Percentiles rank a stretch among this genome's conserved stretches.
Evolutionary conservation across 1,140 invertebrate species (phyloP).

Genomic region (Hyphantria cunea): DNA sequence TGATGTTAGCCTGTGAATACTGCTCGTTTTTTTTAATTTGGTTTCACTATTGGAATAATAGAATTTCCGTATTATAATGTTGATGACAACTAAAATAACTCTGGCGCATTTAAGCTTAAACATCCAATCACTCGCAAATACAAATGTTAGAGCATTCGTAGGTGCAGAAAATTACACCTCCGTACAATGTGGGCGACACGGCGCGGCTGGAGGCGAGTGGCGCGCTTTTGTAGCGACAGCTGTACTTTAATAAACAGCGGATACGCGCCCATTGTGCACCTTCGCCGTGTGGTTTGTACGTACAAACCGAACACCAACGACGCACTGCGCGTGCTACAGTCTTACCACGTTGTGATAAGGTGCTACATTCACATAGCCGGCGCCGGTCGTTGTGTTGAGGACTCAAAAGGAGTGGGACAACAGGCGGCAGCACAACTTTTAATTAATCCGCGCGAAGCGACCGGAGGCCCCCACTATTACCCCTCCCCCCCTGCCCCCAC

Average conservation of each 20-base stretch:
- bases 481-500: neutral
- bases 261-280: conserved; percentile 7
- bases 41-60: too few relatives aligned
- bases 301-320: neutral
- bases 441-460: conserved; percentile 30
- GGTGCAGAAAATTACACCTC: neutral
- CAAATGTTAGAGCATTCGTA: neutral
- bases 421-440: conserved; percentile 27
- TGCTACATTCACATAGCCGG: neutral
- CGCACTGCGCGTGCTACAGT: neutral
- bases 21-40: too few relatives aligned
- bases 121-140: neutral
- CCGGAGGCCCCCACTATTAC: neutral
- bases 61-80: too few relatives aligned
- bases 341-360: neutral
- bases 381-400: neutral
- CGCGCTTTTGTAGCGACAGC: conserved; percentile 1
- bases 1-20: too few relatives aligned
- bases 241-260: conserved; percentile 9
- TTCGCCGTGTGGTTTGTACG: conserved; percentile 1
- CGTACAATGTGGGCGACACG: neutral
- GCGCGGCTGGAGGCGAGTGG: too few relatives aligned
- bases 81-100: too few relatives aligned
- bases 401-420: neutral
- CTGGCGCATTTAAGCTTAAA: neutral